Percentiles rank a stretch among this genome's conserved stretches.
phyloP scores from a whole-genome alignment of 2,888 invertebrate species.

The Cephus rjabovi region DNA sequence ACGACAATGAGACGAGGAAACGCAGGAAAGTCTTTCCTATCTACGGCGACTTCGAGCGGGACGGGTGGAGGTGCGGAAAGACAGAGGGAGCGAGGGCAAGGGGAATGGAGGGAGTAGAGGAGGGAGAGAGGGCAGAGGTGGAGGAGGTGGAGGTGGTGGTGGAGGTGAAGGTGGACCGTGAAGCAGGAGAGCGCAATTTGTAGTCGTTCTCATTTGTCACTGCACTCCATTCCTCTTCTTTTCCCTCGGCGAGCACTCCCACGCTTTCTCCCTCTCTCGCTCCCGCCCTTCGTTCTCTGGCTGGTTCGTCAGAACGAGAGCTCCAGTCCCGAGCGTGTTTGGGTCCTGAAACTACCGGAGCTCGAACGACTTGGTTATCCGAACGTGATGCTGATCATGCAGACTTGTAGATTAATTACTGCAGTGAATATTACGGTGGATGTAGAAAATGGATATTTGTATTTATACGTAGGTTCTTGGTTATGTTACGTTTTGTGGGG shows the following conservation, averaged over 20 bases:
- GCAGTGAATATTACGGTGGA: too few species aligned
- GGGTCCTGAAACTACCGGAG: background rate
- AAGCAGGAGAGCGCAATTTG: slow-evolving; percentile 59
- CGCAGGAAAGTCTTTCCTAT: too few species aligned
- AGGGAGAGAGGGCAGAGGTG: slow-evolving; percentile 27
- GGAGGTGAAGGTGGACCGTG: slow-evolving; percentile 56
- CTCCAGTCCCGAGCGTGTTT: background rate
- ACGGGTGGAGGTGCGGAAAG: background rate
- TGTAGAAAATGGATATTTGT: too few species aligned
- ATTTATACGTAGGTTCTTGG: too few species aligned
- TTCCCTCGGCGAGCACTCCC: slow-evolving; percentile 4
- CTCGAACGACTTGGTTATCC: background rate
- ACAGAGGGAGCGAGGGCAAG: background rate
- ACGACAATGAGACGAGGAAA: too few species aligned
- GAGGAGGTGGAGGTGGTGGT: slow-evolving; percentile 15
- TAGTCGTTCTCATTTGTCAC: slow-evolving; percentile 62
- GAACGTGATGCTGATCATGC: background rate
- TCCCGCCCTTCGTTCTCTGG: slow-evolving; percentile 19
- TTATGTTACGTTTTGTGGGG: background rate
- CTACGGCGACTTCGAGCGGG: too few species aligned
- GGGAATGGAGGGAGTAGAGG: slow-evolving; percentile 19
- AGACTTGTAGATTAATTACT: background rate
- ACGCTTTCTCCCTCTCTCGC: slow-evolving; percentile 15
- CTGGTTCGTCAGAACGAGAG: background rate
- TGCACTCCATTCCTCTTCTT: slow-evolving; percentile 39